Evolutionary conservation across 30 jellyfish, hydroid and myxozoan genomes (phyloP), one percentile per base, ranked within the genome.

Genomic region (Pelagia noctiluca): DNA sequence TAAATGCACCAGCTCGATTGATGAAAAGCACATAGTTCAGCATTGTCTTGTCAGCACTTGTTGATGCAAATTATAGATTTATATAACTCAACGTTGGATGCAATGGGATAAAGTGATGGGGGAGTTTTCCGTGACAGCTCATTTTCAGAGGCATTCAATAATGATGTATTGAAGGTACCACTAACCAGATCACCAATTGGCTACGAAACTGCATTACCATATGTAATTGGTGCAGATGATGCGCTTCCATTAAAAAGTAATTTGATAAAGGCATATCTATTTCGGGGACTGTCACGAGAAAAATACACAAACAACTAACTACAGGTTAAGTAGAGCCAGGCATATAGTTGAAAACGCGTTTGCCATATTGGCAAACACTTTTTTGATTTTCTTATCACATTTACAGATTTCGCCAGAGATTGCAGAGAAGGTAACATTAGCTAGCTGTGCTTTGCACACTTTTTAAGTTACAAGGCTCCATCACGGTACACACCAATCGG

Each of bases 11-110:
- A 80, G 92, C 25, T 85, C 91, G 1, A 34, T 82, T 62, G 90
- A 67, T 82, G 89, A 80, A 12, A 82, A 82, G 80, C 89, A 82
- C 80, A 66, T 82, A 2, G 30, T 82, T 69, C n/a, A n/a, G n/a
- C n/a, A n/a, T n/a, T 69, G 92, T 82, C 34, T 62, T 82, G 67
- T 12, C 70, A 80, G 90, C 92, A 16, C 64, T 69, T 0, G 92
- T 68, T 23, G 90, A 69, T 35, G 92, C 90, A 3, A 82, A 82
- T 32, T 82, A 82, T 35, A 28, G 21, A 71, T 82, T 82, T 53
- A 23, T 48, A 16, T 82, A 82, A 33, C 36, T 82, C 28, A 63
- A 38, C 35, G 92, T 82, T 69, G 89, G 92, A 7, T 69, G 90
- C 42, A 69, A 82, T 33, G 88, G 88, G 13, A 30, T 72, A 65